Evolutionary conservation across 2,888 invertebrate species (phyloP).

Genomic region (Acrobasis suavella): DNA sequence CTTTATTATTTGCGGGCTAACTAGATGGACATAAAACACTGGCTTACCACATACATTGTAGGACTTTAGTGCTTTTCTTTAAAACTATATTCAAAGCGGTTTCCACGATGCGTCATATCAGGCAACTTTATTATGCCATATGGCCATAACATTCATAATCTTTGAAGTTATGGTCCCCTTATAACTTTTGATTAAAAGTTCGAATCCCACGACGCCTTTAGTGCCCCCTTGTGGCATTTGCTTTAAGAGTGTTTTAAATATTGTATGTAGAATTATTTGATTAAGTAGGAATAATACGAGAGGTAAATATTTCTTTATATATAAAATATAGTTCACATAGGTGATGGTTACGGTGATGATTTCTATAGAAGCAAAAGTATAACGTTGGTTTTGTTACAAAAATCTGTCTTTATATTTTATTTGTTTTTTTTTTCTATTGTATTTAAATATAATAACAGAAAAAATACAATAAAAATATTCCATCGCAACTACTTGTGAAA

Average conservation of each 20-base stretch:
- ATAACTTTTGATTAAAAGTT: conserved; percentile 18
- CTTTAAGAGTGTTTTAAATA: conserved; percentile 4
- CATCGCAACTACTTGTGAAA: too few relatives aligned
- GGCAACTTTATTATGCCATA: conserved; percentile 1
- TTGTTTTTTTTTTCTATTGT: too few relatives aligned
- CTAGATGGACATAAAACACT: too few relatives aligned
- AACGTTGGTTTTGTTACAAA: too few relatives aligned
- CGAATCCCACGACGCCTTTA: neutral
- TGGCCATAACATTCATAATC: conserved; percentile 13
- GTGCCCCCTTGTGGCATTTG: neutral
- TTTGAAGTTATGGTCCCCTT: conserved; percentile 6
- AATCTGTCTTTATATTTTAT: too few relatives aligned
- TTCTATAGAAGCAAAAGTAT: too few relatives aligned
- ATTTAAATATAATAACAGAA: too few relatives aligned
- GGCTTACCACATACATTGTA: neutral
- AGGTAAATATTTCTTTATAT: too few relatives aligned
- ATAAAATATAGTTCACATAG: too few relatives aligned
- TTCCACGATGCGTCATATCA: neutral
- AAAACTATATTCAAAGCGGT: neutral
- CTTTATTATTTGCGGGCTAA: too few relatives aligned
- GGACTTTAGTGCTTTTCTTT: neutral
- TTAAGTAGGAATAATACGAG: neutral
- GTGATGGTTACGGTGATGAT: too few relatives aligned
- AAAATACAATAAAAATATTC: too few relatives aligned
- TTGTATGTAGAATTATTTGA: neutral